Percentiles rank a stretch among this genome's conserved stretches.
These are phyloP conservation scores for Tetramorium bicarinatum DNA, from an alignment of 2,888 invertebrate species.

Conservation along the genomic window DNA sequence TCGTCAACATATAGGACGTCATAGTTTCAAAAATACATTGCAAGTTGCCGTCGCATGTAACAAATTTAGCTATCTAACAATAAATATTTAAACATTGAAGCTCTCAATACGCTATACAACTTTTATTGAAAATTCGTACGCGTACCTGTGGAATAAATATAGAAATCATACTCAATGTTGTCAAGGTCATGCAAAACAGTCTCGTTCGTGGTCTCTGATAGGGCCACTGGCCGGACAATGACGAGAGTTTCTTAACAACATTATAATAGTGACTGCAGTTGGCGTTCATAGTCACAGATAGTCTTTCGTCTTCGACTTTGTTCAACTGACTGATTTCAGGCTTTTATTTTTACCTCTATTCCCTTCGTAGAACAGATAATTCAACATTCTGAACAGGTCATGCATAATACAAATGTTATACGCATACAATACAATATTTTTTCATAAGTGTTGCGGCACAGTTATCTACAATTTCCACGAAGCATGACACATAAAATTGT, in stretches of 20 bases:
- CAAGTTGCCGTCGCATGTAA: not conserved
- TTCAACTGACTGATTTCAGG: not conserved
- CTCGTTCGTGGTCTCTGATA: constrained; percentile 9
- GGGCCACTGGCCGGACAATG: constrained; percentile 15
- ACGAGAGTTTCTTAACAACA: not conserved
- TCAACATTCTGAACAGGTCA: not conserved
- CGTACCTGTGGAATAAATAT: constrained; percentile 28
- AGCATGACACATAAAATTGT: not conserved
- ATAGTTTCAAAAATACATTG: constrained; percentile 25
- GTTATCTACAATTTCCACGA: not conserved
- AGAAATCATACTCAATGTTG: constrained; percentile 3
- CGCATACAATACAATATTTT: no score
- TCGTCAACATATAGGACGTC: constrained; percentile 6
- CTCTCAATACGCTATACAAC: not conserved
- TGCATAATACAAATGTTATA: constrained; percentile 4
- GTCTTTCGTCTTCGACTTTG: not conserved
- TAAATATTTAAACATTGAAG: not conserved
- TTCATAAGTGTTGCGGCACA: not conserved
- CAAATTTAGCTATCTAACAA: constrained; percentile 13
- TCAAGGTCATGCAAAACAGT: not conserved
- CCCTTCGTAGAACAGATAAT: not conserved
- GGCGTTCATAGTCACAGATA: not conserved
- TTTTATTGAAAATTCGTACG: not conserved
- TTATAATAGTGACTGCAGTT: not conserved
- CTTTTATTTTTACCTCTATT: not conserved